Base-by-base conservation (phyloP, 2,797 vertebrate genomes). In the Alauda arvensis region DNA sequence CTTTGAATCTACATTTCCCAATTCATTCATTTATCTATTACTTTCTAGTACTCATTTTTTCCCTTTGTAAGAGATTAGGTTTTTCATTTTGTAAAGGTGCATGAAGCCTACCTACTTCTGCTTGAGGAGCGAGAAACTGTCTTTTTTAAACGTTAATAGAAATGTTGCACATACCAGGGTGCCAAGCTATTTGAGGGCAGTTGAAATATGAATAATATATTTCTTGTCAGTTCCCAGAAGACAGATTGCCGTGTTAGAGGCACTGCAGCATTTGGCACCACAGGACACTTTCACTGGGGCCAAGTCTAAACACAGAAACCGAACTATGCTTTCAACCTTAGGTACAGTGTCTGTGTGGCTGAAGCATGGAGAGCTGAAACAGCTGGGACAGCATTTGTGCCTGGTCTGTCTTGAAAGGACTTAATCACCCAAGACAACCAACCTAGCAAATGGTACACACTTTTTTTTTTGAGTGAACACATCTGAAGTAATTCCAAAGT, bases 321-420 rank as follows among this genome's bases (percentile, higher is more conserved):
- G 12, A 87, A 18, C 62, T 88, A 25, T 69, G 76, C 88, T 93
- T 93, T 89, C 69, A 76, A 13, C 37, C 28, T 59, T 65, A 83
- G 78, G 60, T 62, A 49, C 37, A 61, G 20, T 87, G 39, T 92
- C 83, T 88, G 31, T 62, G 61, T 42, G 63, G 48, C 85, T 87
- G 62, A 62, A 77, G 42, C 79, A 40, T 42, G 31, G 85, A 78
- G 71, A 59, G 59, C 34, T 84, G 68, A 84, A 83, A 80, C 93
- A 94, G 81, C 88, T 94, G 92, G 88, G 69, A n/a, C 59, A 85
- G 71, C 77, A 88, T 86, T 93, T 94, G 84, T 95, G 72, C 48
- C 39, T 83, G n/a, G 13, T 59, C 59, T 77, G 62, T 76, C 81
- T 75, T 88, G 76, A 83, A 76, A 68, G 48, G 56, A 15, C n/a